Conservation (phyloP, 2,888 invertebrate genomes). For the Watsonalla binaria region DNA sequence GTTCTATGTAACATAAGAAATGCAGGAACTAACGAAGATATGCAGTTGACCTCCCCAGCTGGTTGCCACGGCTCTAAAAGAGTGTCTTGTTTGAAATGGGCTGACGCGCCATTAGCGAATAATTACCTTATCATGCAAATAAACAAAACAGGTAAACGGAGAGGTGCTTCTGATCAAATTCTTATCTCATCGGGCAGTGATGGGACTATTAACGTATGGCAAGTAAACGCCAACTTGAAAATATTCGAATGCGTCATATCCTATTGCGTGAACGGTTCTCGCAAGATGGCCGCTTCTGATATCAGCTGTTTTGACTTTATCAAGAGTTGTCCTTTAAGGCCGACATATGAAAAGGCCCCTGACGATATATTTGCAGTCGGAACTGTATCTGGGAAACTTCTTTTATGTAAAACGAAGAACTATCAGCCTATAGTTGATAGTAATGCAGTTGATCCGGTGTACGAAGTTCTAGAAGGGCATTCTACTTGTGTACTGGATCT, state of each 20-base stretch:
- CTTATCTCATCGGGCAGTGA: constrained; percentile 43
- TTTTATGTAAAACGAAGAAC: constrained; percentile 43
- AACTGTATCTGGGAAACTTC: constrained; percentile 44
- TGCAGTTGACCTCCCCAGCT: constrained; percentile 44
- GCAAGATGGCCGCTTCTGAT: constrained; percentile 38
- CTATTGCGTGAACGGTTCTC: constrained; percentile 45
- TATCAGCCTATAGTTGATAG: constrained; percentile 20
- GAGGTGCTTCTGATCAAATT: constrained; percentile 54
- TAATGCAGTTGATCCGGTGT: constrained; percentile 48
- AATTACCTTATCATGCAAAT: constrained; percentile 51
- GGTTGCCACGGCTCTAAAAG: constrained; percentile 53
- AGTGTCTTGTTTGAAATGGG: constrained; percentile 52
- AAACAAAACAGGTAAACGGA: constrained; percentile 44
- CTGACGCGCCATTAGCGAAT: constrained; percentile 45
- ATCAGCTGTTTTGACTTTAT: constrained; percentile 64
- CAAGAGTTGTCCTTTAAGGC: constrained; percentile 42
- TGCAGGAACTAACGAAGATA: constrained; percentile 24
- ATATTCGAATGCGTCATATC: constrained; percentile 49
- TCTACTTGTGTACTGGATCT: constrained; percentile 50
- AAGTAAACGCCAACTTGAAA: constrained; percentile 47
- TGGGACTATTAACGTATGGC: constrained; percentile 58
- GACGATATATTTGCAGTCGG: constrained; percentile 62
- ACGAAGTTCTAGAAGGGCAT: constrained; percentile 46
- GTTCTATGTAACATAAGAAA: constrained; percentile 51
- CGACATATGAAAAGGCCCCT: constrained; percentile 40